Evolutionary conservation across 2,113 vertebrate genomes (phyloP).

Genomic region (Corapipo altera): DNA sequence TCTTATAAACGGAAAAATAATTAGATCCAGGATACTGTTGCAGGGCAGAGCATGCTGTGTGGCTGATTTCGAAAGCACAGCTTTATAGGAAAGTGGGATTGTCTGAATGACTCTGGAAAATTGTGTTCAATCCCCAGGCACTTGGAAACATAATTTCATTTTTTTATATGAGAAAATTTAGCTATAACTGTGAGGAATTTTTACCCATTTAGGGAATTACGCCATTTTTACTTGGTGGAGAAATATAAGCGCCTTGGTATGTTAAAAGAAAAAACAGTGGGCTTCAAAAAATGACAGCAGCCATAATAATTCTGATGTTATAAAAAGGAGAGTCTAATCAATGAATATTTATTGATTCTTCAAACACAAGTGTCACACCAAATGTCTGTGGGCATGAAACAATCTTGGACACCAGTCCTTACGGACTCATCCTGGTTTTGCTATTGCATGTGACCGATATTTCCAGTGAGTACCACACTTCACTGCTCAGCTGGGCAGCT

Average conservation of each 20-base stretch:
- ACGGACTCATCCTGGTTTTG: not conserved
- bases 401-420: not conserved
- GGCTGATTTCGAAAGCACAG: not conserved
- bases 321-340: not conserved
- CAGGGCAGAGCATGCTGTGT: not conserved
- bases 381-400: not conserved
- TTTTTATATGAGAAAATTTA: not conserved
- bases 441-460: not conserved
- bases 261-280: not conserved
- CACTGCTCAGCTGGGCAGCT: not conserved
- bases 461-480: not conserved
- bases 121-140: not conserved
- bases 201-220: not conserved
- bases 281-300: not conserved
- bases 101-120: conserved; percentile 14
- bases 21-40: not conserved
- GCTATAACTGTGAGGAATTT: not conserved
- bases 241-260: not conserved
- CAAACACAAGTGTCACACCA: not conserved
- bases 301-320: not conserved
- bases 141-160: conserved; percentile 19
- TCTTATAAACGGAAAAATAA: not conserved
- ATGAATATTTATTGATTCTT: not conserved
- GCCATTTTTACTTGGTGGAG: not conserved
- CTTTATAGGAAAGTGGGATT: not conserved